phyloP scores from a whole-genome alignment of 2,888 invertebrate species.

The Acleris cristana region DNA sequence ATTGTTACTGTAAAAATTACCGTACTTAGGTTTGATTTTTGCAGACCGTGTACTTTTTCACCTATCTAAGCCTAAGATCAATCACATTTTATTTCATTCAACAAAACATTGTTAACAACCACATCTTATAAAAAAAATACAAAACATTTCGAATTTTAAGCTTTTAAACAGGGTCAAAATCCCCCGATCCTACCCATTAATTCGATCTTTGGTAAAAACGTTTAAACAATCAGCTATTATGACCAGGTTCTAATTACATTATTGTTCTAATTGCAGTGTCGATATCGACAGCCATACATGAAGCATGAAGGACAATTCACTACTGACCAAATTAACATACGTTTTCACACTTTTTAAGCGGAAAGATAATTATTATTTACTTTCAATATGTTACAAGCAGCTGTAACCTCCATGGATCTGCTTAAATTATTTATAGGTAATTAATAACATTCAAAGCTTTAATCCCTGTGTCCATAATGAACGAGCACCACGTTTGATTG shows the following conservation, averaged over 20 bases:
- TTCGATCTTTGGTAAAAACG: slow-evolving; percentile 80
- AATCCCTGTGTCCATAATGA: no score
- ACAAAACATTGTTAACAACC: slow-evolving; percentile 71
- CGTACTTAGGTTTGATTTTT: slow-evolving; percentile 42
- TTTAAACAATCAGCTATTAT: slow-evolving; percentile 71
- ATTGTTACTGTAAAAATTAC: slow-evolving; percentile 40
- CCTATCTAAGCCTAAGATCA: slow-evolving; percentile 74
- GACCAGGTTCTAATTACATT: slow-evolving; percentile 42
- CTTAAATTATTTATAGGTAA: no score
- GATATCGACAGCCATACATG: slow-evolving; percentile 3
- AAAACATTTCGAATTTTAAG: slow-evolving; percentile 77
- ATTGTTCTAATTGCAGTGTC: slow-evolving; percentile 16
- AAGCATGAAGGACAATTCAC: slow-evolving; percentile 13
- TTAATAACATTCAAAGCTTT: no score
- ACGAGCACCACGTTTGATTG: no score
- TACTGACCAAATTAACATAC: not conserved
- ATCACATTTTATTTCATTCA: slow-evolving; percentile 75
- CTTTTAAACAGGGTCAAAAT: slow-evolving; percentile 68
- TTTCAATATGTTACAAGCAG: no score
- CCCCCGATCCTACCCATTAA: slow-evolving; percentile 60
- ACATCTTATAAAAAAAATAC: slow-evolving; percentile 78
- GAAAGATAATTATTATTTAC: no score
- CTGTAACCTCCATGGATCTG: no score
- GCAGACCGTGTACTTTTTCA: slow-evolving; percentile 53
- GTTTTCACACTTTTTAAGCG: not conserved